A percentile compares a stretch with the other conserved stretches of the same genome.
Evolutionary conservation across 2,888 invertebrate genomes (phyloP).

Genomic region (Brachyopa scutellaris): DNA sequence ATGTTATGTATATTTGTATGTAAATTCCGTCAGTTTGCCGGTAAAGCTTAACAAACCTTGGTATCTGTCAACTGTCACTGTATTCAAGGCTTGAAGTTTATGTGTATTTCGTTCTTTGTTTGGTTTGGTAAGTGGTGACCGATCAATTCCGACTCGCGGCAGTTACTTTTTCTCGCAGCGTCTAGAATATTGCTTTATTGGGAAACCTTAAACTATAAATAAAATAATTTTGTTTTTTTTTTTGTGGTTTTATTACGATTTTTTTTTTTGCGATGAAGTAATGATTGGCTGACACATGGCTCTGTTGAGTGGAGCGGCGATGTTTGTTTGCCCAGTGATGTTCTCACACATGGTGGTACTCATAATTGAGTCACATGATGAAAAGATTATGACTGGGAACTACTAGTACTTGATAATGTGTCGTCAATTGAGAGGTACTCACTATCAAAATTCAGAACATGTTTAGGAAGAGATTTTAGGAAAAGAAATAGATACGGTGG

Average conservation of each 20-base stretch:
- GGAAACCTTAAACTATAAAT: slow-evolving; percentile 23
- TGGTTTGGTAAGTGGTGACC: slow-evolving; percentile 33
- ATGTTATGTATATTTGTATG: no score
- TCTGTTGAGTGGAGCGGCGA: not conserved
- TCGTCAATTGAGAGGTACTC: not conserved
- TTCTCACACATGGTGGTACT: not conserved
- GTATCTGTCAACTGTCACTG: slow-evolving; percentile 2
- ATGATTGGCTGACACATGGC: slow-evolving; percentile 20
- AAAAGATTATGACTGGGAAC: not conserved
- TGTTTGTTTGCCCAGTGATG: slow-evolving; percentile 2
- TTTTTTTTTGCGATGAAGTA: slow-evolving; percentile 7
- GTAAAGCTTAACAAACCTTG: no score
- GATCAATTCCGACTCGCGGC: slow-evolving; percentile 26
- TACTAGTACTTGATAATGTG: not conserved
- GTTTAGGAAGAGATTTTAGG: no score
- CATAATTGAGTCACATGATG: slow-evolving; percentile 23
- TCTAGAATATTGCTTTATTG: not conserved
- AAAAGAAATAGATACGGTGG: no score
- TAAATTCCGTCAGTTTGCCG: no score
- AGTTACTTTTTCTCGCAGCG: slow-evolving; percentile 4
- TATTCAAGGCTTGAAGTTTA: not conserved
- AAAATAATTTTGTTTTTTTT: no score
- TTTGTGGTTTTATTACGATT: not conserved
- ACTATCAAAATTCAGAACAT: no score
- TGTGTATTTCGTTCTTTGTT: not conserved